Evolutionary conservation across 1,140 invertebrate genomes (phyloP).

Genomic region (Portunus trituberculatus): DNA sequence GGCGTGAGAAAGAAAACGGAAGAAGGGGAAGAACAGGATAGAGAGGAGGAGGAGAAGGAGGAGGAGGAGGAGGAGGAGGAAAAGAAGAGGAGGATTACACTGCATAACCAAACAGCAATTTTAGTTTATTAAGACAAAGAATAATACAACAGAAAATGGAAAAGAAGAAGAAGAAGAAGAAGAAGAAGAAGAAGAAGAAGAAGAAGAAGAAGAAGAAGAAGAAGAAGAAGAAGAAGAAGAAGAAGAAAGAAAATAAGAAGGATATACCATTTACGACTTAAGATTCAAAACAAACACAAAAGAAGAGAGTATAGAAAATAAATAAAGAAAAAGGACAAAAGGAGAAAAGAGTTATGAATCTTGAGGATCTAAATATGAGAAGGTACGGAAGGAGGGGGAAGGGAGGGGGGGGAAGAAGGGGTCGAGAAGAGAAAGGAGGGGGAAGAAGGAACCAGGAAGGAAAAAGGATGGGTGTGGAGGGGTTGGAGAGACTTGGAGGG

Average conservation of each 20-base stretch:
- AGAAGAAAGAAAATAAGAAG: not conserved
- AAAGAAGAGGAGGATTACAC: not conserved
- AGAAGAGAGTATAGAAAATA: not conserved
- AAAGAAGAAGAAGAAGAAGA: not conserved
- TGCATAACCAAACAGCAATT: too few species aligned
- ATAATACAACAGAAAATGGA: not conserved
- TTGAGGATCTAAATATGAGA: too few species aligned
- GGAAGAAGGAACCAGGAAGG: too few species aligned
- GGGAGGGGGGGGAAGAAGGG: too few species aligned
- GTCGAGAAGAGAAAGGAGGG: too few species aligned
- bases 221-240: not conserved
- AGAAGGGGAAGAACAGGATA: not conserved
- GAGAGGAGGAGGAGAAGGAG: not conserved
- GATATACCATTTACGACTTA: not conserved
- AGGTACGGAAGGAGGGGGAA: too few species aligned
- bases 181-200: not conserved
- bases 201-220: not conserved
- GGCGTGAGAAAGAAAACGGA: not conserved
- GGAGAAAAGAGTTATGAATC: too few species aligned
- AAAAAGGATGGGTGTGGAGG: too few species aligned
- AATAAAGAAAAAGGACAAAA: not conserved
- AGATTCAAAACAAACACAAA: not conserved
- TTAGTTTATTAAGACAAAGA: too few species aligned
- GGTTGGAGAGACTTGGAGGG: too few species aligned
- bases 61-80: constrained; percentile 20